phyloP scores from a whole-genome alignment of 1,140 invertebrate species.

The Pomphorhynchus laevis region DNA sequence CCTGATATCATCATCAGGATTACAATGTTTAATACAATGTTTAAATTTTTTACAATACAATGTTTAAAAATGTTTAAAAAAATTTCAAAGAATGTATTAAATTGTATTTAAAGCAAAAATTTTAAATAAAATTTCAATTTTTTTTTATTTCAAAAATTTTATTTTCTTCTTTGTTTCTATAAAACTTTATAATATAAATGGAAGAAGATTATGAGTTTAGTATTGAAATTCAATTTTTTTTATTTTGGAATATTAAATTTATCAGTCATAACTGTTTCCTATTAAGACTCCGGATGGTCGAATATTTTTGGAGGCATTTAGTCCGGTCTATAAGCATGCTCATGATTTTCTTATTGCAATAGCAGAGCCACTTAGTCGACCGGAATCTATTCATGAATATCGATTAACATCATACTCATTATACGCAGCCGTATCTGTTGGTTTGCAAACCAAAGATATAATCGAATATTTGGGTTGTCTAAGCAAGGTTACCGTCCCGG shows the following conservation, averaged over 20 bases:
- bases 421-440: conserved; percentile 93
- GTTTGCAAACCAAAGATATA: conserved; percentile 83
- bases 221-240: not conserved
- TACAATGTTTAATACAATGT: no score
- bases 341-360: conserved; percentile 97
- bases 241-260: not conserved
- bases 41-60: no score
- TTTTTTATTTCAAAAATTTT: conserved; percentile 1
- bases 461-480: conserved; percentile 74
- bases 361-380: conserved; percentile 66
- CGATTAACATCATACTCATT: conserved; percentile 89
- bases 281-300: conserved; percentile 67
- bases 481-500: conserved; percentile 65
- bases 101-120: not conserved
- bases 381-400: conserved; percentile 39
- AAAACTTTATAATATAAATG: not conserved
- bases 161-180: not conserved
- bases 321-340: conserved; percentile 88
- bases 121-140: not conserved
- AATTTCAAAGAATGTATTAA: no score
- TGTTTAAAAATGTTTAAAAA: no score
- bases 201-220: not conserved
- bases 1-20: no score
- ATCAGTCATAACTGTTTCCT: conserved; percentile 10
- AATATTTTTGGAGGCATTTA: conserved; percentile 90